Evolutionary conservation across 2,113 vertebrate species (phyloP).

Genomic region (Tyrannus savana): DNA sequence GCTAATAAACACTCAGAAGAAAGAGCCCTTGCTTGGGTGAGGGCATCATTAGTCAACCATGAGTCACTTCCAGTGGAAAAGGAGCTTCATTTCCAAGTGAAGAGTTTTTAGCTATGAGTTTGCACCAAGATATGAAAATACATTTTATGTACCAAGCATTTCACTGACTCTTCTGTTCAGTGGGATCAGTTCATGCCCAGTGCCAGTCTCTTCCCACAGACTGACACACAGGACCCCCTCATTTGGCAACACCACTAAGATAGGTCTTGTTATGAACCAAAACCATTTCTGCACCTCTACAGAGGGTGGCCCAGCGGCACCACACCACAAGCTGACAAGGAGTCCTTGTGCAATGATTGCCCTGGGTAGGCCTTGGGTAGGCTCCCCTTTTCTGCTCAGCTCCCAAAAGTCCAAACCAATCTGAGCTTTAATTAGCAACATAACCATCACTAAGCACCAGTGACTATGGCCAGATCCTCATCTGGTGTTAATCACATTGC

Average conservation of each 20-base stretch:
- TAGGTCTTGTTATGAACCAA: not conserved
- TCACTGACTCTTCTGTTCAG: not conserved
- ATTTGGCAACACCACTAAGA: not conserved
- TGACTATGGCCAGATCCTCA: slow-evolving; percentile 48
- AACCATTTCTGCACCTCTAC: not conserved
- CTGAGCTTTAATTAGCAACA: slow-evolving; percentile 48
- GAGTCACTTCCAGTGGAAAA: slow-evolving; percentile 48
- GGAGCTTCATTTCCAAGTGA: slow-evolving; percentile 4
- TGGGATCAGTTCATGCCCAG: not conserved
- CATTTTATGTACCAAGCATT: not conserved
- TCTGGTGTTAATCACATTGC: slow-evolving; percentile 53
- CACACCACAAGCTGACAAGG: rapidly evolving
- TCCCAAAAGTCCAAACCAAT: slow-evolving; percentile 8
- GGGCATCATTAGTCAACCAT: slow-evolving; percentile 8
- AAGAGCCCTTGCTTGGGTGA: slow-evolving; percentile 1
- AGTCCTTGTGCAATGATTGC: not conserved
- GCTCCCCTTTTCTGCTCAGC: not conserved
- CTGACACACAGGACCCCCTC: not conserved
- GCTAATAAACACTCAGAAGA: not conserved
- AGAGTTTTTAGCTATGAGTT: not conserved
- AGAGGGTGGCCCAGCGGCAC: not conserved
- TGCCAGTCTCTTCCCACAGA: not conserved
- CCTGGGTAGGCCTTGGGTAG: not conserved
- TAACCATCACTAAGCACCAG: slow-evolving; percentile 11
- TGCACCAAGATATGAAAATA: not conserved